These are phyloP conservation scores for Ennomos quercinarius DNA, from an alignment of 2,888 invertebrate species.

Conservation along the genomic window DNA sequence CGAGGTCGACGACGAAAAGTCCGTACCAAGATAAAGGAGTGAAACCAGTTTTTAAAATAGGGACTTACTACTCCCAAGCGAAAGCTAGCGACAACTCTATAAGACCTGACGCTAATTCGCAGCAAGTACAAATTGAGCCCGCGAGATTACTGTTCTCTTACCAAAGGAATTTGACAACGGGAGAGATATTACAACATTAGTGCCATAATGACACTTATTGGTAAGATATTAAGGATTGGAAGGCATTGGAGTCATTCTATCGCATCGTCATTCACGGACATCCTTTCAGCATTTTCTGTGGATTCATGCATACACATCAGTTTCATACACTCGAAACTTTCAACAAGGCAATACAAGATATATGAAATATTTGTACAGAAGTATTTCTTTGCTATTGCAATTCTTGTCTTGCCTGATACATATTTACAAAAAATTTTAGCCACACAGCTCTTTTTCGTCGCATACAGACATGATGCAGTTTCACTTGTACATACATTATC, in stretches of 20 bases:
- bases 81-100: conserved; percentile 78
- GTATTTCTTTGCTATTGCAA: background rate
- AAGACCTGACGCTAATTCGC: conserved; percentile 79
- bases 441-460: conserved; percentile 3
- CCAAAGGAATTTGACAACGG: conserved; percentile 75
- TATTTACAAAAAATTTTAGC: background rate
- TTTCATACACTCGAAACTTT: conserved; percentile 18
- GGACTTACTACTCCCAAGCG: conserved; percentile 76
- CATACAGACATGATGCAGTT: background rate
- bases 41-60: conserved; percentile 76
- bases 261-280: conserved; percentile 48
- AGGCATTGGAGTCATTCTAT: conserved; percentile 58
- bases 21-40: conserved; percentile 72
- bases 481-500: conserved; percentile 1
- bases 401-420: conserved; percentile 1
- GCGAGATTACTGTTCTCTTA: conserved; percentile 72
- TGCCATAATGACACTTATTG: conserved; percentile 68
- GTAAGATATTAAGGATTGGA: conserved; percentile 63
- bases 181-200: conserved; percentile 65
- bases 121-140: conserved; percentile 79
- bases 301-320: conserved; percentile 42
- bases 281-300: conserved; percentile 37
- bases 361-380: background rate
- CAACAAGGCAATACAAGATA: conserved; percentile 2
- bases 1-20: conserved; percentile 83